Conservation (phyloP, 2,113 vertebrate genomes). For the Hyperopisus bebe region DNA sequence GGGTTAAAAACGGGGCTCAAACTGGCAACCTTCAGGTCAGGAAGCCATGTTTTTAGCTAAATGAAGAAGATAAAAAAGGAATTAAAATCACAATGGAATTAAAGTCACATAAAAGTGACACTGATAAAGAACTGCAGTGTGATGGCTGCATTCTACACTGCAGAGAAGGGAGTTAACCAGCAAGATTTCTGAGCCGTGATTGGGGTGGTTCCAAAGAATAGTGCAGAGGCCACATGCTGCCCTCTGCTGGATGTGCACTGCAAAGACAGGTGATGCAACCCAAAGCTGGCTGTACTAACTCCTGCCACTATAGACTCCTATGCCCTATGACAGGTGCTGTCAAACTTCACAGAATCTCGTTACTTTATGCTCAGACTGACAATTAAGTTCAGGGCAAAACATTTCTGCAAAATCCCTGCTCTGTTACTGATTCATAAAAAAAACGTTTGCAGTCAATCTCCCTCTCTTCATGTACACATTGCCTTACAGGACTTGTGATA, state of each 20-base stretch:
- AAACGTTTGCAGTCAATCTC: neutral
- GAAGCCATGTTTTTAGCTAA: neutral
- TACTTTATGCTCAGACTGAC: constrained; percentile 1
- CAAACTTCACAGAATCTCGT: neutral
- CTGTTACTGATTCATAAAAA: neutral
- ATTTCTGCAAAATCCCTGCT: neutral
- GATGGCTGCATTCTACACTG: neutral
- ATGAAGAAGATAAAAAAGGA: neutral
- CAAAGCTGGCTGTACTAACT: neutral
- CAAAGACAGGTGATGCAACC: neutral
- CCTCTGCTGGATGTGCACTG: constrained; percentile 9
- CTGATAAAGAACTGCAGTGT: neutral
- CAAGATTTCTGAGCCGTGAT: neutral
- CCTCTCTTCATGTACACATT: neutral
- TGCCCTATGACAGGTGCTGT: neutral
- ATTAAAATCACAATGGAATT: neutral
- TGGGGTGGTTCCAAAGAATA: neutral
- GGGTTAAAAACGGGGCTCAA: neutral
- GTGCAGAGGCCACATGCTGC: neutral
- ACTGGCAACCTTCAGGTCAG: neutral
- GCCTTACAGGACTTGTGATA: neutral
- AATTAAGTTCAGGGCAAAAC: neutral
- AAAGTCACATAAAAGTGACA: neutral
- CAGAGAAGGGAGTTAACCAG: neutral
- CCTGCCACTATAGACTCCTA: neutral